A percentile compares a stretch with the other conserved stretches of the same genome.
phyloP scores from a whole-genome alignment of 2,797 vertebrate species.

The Cichlasoma orientale region DNA sequence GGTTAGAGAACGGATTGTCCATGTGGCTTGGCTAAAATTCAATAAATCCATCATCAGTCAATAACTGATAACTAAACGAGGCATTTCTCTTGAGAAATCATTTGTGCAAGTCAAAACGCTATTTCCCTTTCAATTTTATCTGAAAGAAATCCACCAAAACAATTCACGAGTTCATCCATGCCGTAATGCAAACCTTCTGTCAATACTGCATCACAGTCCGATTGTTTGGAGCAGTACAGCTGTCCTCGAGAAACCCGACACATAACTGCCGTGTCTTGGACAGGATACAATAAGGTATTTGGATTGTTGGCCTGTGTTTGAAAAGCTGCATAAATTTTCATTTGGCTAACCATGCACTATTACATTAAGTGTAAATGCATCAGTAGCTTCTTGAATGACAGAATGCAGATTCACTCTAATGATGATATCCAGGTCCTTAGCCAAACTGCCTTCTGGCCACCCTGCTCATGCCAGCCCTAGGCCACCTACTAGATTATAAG shows the following conservation, averaged over 20 bases:
- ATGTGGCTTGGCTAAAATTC: conserved; percentile 42
- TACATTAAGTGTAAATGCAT: neutral
- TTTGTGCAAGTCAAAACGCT: conserved; percentile 17
- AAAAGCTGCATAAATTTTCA: conserved; percentile 12
- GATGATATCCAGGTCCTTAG: conserved; percentile 34
- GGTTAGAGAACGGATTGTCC: conserved; percentile 27
- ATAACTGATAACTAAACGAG: conserved; percentile 7
- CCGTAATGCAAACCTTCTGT: conserved; percentile 29
- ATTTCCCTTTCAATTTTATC: conserved; percentile 22
- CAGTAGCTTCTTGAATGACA: conserved; percentile 26
- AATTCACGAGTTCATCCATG: conserved; percentile 2
- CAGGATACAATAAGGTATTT: conserved; percentile 24
- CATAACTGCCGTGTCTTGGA: conserved; percentile 1
- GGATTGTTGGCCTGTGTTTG: conserved; percentile 17
- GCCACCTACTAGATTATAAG: conserved; percentile 39
- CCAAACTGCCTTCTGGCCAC: conserved; percentile 35
- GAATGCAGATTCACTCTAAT: conserved; percentile 44
- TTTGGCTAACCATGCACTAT: conserved; percentile 22
- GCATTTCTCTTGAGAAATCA: conserved; percentile 26
- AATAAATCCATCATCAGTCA: conserved; percentile 30
- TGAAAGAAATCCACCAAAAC: neutral
- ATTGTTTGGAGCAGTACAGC: neutral
- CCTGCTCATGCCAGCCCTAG: conserved; percentile 10
- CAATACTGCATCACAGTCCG: neutral
- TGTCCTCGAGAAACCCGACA: conserved; percentile 44